Evolutionary conservation across 92 coral and sea anemone genomes (phyloP).

Genomic region (Epizoanthus fatuus): DNA sequence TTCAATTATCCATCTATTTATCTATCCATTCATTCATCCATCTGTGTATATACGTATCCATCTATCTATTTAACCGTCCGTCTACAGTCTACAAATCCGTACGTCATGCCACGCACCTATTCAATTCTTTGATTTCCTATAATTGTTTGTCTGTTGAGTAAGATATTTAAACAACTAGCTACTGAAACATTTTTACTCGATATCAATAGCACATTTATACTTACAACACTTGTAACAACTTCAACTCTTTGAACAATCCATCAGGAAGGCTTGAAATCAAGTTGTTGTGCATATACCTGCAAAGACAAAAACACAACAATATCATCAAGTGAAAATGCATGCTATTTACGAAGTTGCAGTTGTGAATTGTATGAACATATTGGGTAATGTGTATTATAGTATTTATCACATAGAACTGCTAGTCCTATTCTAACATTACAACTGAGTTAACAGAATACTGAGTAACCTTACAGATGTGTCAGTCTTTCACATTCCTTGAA

Average conservation of each 20-base stretch:
- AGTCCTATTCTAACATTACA: background rate
- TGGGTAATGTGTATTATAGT: too few relatives aligned
- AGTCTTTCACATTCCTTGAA: background rate
- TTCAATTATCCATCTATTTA: too few relatives aligned
- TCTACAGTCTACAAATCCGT: background rate
- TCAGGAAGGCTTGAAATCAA: slow-evolving; percentile 15
- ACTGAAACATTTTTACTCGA: background rate
- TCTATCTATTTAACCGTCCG: too few relatives aligned
- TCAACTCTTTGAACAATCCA: slow-evolving; percentile 9
- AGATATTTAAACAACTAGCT: too few relatives aligned
- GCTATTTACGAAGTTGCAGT: too few relatives aligned
- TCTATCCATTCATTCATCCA: too few relatives aligned
- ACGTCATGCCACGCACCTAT: background rate
- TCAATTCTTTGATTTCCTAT: background rate
- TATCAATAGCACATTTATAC: background rate
- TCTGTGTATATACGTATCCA: too few relatives aligned
- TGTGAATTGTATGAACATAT: too few relatives aligned
- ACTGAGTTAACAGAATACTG: background rate
- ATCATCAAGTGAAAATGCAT: too few relatives aligned
- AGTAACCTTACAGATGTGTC: slow-evolving; percentile 16
- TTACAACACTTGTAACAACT: slow-evolving; percentile 28
- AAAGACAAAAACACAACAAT: background rate
- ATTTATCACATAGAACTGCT: too few relatives aligned
- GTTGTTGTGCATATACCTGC: slow-evolving; percentile 11
- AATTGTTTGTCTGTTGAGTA: background rate